phyloP scores from a whole-genome alignment of 2,888 invertebrate species.

The Tachina grossa region DNA sequence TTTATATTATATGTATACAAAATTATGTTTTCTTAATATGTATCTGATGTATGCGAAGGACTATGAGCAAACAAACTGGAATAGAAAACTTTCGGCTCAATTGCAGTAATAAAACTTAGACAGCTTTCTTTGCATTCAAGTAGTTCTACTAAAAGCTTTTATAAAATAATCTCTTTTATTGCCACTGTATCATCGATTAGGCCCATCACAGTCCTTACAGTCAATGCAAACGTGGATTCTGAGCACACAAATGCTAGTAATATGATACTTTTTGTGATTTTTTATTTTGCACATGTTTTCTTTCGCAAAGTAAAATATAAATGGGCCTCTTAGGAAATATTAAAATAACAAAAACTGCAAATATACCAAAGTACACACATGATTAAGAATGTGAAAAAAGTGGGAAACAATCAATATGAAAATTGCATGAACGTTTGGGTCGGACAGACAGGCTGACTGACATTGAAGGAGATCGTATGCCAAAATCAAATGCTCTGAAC shows the following conservation, averaged over 20 bases:
- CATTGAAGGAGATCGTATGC: conserved; percentile 17
- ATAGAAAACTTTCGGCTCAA: neutral
- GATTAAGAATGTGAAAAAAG: conserved; percentile 18
- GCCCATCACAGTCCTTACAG: neutral
- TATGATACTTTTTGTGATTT: conserved; percentile 63
- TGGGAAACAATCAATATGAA: conserved; percentile 12
- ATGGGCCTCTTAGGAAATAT: conserved; percentile 47
- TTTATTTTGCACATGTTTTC: conserved; percentile 10
- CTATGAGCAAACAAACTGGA: neutral
- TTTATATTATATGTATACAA: too few species aligned
- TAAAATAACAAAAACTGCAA: conserved; percentile 6
- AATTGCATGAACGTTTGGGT: neutral
- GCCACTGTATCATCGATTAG: neutral
- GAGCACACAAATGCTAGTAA: conserved; percentile 66
- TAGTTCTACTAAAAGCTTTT: neutral
- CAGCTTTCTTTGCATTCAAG: too few species aligned
- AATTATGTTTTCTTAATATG: neutral
- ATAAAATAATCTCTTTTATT: neutral
- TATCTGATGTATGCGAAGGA: neutral
- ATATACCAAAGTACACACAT: neutral
- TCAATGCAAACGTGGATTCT: conserved; percentile 30
- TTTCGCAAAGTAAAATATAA: conserved; percentile 11
- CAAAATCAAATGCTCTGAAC: conserved; percentile 3
- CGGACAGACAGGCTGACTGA: neutral
- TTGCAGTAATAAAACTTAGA: too few species aligned